These are phyloP conservation scores for Benitochromis conjunctus DNA, from an alignment of 2,113 vertebrate genomes.

Conservation along the genomic window DNA sequence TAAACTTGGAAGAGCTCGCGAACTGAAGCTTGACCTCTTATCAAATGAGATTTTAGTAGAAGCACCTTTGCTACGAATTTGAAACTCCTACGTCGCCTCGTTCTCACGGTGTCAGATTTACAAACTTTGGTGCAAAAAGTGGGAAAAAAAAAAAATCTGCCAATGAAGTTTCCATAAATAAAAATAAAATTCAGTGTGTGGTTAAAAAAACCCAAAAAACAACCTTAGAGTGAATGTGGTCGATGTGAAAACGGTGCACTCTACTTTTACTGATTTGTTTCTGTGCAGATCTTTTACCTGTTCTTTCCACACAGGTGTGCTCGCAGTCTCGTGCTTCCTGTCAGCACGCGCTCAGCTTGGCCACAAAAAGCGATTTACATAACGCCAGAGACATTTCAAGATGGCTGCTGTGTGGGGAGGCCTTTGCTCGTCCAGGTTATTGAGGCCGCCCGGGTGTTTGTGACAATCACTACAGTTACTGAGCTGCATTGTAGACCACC, in stretches of 20 bases:
- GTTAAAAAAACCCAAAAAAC: no score
- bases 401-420: neutral
- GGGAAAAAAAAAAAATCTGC: neutral
- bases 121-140: neutral
- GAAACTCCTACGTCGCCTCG: neutral
- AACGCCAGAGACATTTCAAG: neutral
- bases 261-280: fast-evolving
- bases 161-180: neutral
- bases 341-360: neutral
- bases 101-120: neutral
- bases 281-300: neutral
- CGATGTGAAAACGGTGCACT: neutral
- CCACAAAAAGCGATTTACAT: fast-evolving
- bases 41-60: neutral
- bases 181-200: neutral
- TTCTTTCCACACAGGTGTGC: neutral
- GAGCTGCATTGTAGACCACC: no score
- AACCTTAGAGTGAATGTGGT: neutral
- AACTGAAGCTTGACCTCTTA: no score
- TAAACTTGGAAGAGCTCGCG: no score
- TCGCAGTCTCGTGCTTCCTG: fast-evolving
- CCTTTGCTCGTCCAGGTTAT: neutral
- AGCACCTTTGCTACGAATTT: neutral
- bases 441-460: neutral
- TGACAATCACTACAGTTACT: neutral